A percentile compares a stretch with the other conserved stretches of the same genome.
Conservation (phyloP, 2,888 invertebrate species). For the Ganaspis brasiliensis region DNA sequence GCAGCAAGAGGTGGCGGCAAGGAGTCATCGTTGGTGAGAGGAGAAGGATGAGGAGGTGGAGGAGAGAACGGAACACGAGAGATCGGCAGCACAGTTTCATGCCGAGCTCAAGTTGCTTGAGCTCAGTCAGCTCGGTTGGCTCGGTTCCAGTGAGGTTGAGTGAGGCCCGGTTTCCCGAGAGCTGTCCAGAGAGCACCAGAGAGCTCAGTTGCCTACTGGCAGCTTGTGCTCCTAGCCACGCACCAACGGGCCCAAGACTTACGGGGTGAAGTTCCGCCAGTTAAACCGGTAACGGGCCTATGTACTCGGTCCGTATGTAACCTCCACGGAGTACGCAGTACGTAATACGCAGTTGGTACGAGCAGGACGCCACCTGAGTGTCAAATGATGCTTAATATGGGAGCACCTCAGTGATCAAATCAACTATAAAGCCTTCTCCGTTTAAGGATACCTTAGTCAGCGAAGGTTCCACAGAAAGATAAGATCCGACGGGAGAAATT, state of each 20-base stretch:
- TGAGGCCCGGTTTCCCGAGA: slow-evolving; percentile 31
- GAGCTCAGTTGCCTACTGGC: slow-evolving; percentile 42
- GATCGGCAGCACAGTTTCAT: slow-evolving; percentile 77
- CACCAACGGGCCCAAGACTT: slow-evolving; percentile 38
- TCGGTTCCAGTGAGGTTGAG: slow-evolving; percentile 10
- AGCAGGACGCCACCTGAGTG: slow-evolving; percentile 46
- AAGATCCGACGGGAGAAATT: slow-evolving; percentile 17
- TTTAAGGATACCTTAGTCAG: slow-evolving; percentile 21
- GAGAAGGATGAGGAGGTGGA: slow-evolving; percentile 51
- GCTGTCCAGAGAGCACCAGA: background rate
- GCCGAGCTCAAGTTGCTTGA: slow-evolving; percentile 70
- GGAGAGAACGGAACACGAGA: slow-evolving; percentile 71
- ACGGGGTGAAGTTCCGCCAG: slow-evolving; percentile 42
- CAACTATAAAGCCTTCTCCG: background rate
- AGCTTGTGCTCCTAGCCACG: slow-evolving; percentile 37
- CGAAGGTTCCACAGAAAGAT: background rate
- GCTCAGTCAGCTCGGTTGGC: slow-evolving; percentile 63
- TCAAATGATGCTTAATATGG: slow-evolving; percentile 43
- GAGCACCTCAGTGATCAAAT: slow-evolving; percentile 34
- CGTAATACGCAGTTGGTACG: slow-evolving; percentile 63
- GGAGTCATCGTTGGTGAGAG: slow-evolving; percentile 45
- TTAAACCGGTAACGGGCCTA: slow-evolving; percentile 44
- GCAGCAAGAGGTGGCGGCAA: slow-evolving; percentile 53
- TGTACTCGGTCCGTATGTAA: slow-evolving; percentile 58
- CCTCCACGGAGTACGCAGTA: slow-evolving; percentile 62